Evolutionary conservation across 2,888 invertebrate genomes (phyloP).

Genomic region (Platerodrilus igneus): DNA sequence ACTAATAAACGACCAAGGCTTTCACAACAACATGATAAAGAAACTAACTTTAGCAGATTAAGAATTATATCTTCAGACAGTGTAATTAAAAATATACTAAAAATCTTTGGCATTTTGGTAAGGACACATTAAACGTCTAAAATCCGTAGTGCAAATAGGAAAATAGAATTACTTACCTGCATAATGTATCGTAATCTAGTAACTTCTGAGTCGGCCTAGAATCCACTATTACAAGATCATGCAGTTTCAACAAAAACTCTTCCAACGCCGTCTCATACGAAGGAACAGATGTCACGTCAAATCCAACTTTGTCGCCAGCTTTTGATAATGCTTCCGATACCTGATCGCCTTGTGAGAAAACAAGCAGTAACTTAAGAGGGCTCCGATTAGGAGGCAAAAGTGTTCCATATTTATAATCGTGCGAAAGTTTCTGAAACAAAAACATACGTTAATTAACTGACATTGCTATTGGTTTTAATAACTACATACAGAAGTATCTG

Average conservation of each 20-base stretch:
- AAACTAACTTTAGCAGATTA: too few species aligned
- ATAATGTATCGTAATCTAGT: conserved; percentile 61
- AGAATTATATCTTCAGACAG: too few species aligned
- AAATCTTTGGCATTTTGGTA: too few species aligned
- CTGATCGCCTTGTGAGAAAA: conserved; percentile 61
- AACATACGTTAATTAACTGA: too few species aligned
- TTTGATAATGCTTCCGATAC: conserved; percentile 63
- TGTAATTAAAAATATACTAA: too few species aligned
- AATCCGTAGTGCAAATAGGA: too few species aligned
- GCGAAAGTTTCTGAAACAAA: conserved; percentile 48
- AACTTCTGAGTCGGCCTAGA: conserved; percentile 55
- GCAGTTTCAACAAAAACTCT: conserved; percentile 53
- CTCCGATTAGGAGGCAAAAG: conserved; percentile 46
- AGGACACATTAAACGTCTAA: too few species aligned
- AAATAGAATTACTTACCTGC: conserved; percentile 52
- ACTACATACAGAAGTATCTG: too few species aligned
- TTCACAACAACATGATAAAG: too few species aligned
- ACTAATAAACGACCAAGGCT: too few species aligned
- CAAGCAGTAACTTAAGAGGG: conserved; percentile 60
- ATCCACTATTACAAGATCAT: conserved; percentile 64
- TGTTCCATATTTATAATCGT: conserved; percentile 48
- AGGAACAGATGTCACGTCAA: conserved; percentile 57
- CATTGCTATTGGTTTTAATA: too few species aligned
- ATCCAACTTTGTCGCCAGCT: conserved; percentile 59
- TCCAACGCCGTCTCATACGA: conserved; percentile 55